A percentile compares a stretch with the other conserved stretches of the same genome.
phyloP scores from a whole-genome alignment of 2,113 vertebrate genomes.

The Thermophis baileyi region DNA sequence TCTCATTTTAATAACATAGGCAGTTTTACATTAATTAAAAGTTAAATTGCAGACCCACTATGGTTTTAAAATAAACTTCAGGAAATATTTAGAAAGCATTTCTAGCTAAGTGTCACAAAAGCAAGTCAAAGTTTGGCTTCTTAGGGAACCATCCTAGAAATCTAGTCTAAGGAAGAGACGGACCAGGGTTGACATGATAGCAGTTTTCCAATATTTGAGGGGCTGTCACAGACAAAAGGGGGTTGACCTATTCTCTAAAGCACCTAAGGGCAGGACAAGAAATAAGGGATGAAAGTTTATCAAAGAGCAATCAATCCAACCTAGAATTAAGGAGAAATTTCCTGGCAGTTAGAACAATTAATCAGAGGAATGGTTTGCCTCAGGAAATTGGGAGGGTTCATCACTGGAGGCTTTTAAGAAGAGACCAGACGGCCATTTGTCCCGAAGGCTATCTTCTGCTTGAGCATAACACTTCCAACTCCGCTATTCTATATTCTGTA shows the following conservation, averaged over 20 bases:
- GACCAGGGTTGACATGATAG: background rate
- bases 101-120: background rate
- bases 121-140: background rate
- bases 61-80: background rate
- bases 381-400: background rate
- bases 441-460: background rate
- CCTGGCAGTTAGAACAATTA: background rate
- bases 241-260: background rate
- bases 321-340: background rate
- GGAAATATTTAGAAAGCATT: background rate
- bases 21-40: background rate
- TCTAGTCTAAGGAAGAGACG: background rate
- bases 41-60: background rate
- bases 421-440: background rate
- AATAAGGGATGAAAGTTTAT: background rate
- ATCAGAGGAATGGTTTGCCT: background rate
- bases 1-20: background rate
- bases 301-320: background rate
- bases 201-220: background rate
- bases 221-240: background rate
- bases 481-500: background rate
- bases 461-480: background rate
- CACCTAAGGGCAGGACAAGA: background rate
- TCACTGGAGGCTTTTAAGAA: background rate
- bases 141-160: conserved; percentile 24